Conservation (phyloP, 2,113 vertebrate species). For the Apus apus region DNA sequence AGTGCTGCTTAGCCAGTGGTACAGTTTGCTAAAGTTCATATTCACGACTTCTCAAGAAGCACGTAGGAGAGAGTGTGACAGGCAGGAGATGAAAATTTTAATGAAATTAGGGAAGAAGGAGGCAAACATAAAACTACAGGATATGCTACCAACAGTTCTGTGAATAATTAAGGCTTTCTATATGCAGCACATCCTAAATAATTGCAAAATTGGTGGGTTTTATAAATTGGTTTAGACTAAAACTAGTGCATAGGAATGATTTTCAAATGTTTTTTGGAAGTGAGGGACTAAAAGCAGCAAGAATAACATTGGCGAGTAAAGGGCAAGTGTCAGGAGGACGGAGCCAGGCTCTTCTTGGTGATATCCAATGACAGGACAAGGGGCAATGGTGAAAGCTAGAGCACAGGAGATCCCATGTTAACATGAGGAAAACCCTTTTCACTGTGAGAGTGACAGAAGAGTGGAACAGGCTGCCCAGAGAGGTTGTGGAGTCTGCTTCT, state of each 20-base stretch:
- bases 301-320: not conserved
- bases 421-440: too few species aligned
- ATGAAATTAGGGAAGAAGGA: not conserved
- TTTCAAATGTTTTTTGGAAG: not conserved
- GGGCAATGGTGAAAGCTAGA: too few species aligned
- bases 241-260: not conserved
- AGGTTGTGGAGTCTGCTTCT: too few species aligned
- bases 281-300: not conserved
- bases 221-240: not conserved
- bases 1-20: not conserved
- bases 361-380: too few species aligned
- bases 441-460: too few species aligned
- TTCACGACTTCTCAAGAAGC: not conserved
- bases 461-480: too few species aligned
- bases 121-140: not conserved
- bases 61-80: not conserved
- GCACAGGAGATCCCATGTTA: too few species aligned
- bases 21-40: not conserved
- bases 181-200: not conserved
- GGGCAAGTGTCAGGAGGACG: too few species aligned
- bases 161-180: not conserved
- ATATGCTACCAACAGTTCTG: not conserved
- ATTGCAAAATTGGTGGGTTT: not conserved
- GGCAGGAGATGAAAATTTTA: not conserved
- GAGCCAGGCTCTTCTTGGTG: too few species aligned